phyloP scores from a whole-genome alignment of 2,797 vertebrate species.

The Picus viridis region DNA sequence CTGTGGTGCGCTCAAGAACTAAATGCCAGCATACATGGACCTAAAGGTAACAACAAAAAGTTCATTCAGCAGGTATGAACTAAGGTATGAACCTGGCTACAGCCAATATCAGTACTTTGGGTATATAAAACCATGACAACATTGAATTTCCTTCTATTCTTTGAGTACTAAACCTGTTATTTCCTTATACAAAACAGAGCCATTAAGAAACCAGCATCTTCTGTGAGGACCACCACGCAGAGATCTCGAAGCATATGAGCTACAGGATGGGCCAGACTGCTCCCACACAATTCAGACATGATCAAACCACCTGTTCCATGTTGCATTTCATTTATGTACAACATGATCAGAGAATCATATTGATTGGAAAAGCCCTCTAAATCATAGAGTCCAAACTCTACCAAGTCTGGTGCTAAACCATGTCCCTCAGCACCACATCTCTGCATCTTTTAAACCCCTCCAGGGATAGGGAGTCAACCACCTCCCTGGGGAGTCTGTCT shows the following conservation, averaged over 20 bases:
- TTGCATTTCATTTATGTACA: background rate
- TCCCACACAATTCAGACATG: background rate
- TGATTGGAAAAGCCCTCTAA: too few relatives aligned
- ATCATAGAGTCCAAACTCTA: too few relatives aligned
- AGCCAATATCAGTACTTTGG: accelerated
- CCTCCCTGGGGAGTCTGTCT: too few relatives aligned
- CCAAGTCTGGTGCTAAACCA: too few relatives aligned
- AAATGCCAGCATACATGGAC: accelerated
- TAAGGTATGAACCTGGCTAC: background rate
- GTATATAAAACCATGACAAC: accelerated
- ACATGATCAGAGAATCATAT: too few relatives aligned
- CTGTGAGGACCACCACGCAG: background rate
- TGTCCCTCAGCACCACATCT: too few relatives aligned
- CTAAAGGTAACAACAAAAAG: background rate
- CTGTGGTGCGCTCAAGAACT: background rate
- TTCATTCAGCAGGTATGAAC: background rate
- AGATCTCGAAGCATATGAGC: background rate
- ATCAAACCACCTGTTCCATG: background rate
- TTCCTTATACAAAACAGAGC: background rate
- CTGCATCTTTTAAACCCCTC: too few relatives aligned
- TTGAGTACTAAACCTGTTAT: background rate
- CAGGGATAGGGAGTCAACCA: too few relatives aligned
- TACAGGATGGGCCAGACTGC: background rate
- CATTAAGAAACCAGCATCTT: background rate
- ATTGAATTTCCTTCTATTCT: background rate